These are phyloP conservation scores for Campopleginae sp. DNA, from an alignment of 2,888 invertebrate genomes.

Conservation along the genomic window DNA sequence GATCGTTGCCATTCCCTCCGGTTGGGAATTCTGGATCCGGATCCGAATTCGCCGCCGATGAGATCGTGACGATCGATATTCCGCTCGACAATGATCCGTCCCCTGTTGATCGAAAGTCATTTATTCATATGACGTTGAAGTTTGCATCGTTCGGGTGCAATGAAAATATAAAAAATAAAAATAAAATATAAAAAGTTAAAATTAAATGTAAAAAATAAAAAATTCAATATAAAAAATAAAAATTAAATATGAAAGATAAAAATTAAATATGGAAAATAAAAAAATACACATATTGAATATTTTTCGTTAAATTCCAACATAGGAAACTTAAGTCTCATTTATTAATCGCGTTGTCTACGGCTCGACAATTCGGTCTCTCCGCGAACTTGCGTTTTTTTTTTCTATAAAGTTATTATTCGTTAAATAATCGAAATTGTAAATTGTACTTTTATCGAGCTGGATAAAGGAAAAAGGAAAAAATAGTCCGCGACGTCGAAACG, in stretches of 20 bases:
- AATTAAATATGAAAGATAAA: no score
- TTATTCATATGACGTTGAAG: no score
- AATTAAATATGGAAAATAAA: no score
- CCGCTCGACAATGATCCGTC: constrained; percentile 81
- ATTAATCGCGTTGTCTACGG: background rate
- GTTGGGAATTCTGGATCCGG: constrained; percentile 83
- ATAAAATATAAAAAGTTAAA: no score
- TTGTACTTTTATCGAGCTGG: background rate
- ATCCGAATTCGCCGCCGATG: constrained; percentile 85
- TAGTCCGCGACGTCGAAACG: background rate
- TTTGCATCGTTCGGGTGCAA: no score
- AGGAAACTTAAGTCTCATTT: no score
- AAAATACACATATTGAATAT: no score
- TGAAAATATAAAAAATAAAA: no score
- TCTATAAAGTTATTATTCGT: background rate
- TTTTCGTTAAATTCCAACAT: no score
- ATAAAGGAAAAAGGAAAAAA: background rate
- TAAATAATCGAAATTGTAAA: background rate
- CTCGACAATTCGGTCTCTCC: background rate
- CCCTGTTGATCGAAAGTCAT: constrained; percentile 59
- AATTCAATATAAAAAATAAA: no score
- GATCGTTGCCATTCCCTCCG: constrained; percentile 70
- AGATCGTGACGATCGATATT: constrained; percentile 86
- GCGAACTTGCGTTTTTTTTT: background rate
- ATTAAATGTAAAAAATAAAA: no score